Conservation (phyloP, 2,797 vertebrate genomes). For the Anolis apletophallus region DNA sequence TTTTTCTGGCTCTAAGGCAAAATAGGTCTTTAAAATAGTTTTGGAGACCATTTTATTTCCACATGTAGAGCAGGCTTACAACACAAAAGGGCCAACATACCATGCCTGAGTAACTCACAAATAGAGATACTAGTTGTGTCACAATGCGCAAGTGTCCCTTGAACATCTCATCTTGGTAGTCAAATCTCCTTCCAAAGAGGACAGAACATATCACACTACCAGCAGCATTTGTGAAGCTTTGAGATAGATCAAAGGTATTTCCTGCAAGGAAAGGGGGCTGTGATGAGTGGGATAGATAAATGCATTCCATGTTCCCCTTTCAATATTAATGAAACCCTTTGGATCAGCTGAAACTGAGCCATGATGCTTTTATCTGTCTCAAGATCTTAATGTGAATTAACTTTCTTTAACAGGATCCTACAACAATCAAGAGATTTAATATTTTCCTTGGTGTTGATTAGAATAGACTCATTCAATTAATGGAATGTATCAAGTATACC, state of each 20-base stretch:
- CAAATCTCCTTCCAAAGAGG: slow-evolving; percentile 38
- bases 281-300: not conserved
- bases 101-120: not conserved
- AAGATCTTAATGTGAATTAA: not conserved
- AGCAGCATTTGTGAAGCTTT: slow-evolving; percentile 9
- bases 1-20: too few species aligned
- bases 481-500: too few species aligned
- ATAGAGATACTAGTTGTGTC: not conserved
- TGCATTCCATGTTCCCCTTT: too few species aligned
- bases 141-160: not conserved
- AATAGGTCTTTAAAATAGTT: too few species aligned
- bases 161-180: slow-evolving; percentile 40
- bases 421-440: not conserved
- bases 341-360: not conserved
- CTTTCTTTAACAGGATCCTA: not conserved
- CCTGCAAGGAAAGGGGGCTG: not conserved
- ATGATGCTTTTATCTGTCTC: not conserved
- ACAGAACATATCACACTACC: slow-evolving; percentile 42
- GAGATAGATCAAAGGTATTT: slow-evolving; percentile 8
- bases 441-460: not conserved
- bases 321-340: not conserved
- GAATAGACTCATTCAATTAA: not conserved
- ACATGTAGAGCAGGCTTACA: too few species aligned
- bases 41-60: too few species aligned
- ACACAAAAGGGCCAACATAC: not conserved